Conservation (phyloP, 2,797 vertebrate genomes). For the Pempheris klunzingeri region DNA sequence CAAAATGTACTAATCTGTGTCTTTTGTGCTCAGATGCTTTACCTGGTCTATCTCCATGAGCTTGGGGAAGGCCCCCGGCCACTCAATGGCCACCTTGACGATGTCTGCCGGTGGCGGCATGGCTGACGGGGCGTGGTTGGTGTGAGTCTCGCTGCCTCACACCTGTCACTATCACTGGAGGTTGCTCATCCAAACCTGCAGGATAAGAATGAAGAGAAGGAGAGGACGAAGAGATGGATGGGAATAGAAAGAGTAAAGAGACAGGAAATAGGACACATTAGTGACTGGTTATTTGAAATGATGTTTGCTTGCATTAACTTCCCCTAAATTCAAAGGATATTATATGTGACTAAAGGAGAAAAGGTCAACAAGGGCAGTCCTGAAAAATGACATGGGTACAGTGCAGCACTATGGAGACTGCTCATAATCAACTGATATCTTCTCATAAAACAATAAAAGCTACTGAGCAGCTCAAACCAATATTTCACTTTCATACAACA, state of each 20-base stretch:
- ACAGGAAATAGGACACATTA: slow-evolving; percentile 26
- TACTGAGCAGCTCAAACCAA: slow-evolving; percentile 9
- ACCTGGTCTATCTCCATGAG: slow-evolving; percentile 99
- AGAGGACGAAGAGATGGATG: not conserved
- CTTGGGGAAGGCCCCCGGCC: slow-evolving; percentile 95
- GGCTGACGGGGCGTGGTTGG: slow-evolving; percentile 63
- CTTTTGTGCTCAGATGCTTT: slow-evolving; percentile 59
- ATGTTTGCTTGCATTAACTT: slow-evolving; percentile 18
- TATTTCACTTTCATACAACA: slow-evolving; percentile 19
- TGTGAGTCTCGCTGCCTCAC: slow-evolving; percentile 74
- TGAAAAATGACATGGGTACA: slow-evolving; percentile 33
- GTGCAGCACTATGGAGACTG: not conserved
- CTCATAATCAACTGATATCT: not conserved
- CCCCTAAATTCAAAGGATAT: slow-evolving; percentile 2
- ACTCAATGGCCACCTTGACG: slow-evolving; percentile 99
- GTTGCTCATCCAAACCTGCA: slow-evolving; percentile 89
- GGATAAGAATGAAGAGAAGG: slow-evolving; percentile 13
- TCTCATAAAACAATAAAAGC: not conserved
- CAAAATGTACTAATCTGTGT: no score
- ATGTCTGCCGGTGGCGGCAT: slow-evolving; percentile 97
- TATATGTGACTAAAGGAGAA: not conserved
- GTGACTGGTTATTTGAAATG: not conserved
- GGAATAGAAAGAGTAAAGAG: not conserved
- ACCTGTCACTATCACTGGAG: slow-evolving; percentile 66
- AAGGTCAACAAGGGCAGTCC: slow-evolving; percentile 11